Conservation (phyloP, 2,888 invertebrate species). For the Biston stratarius region DNA sequence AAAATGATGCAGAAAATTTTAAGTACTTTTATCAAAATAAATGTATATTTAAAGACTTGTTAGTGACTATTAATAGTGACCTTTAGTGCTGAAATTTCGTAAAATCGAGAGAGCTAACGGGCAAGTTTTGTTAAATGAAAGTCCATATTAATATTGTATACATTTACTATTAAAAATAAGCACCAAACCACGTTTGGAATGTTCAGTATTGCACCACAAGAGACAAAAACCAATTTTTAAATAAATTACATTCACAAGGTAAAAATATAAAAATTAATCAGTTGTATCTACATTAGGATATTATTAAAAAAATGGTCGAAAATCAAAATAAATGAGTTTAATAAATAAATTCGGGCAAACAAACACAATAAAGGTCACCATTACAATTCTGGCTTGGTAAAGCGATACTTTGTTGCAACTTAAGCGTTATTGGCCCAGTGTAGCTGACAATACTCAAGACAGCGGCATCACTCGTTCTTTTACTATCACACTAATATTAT, state of each 20-base stretch:
- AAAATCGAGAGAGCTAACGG: constrained; percentile 63
- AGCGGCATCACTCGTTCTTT: no score
- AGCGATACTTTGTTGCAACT: neutral
- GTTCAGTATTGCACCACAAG: constrained; percentile 83
- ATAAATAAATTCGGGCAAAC: constrained; percentile 72
- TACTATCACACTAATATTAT: no score
- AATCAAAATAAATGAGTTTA: constrained; percentile 42
- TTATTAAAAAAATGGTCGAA: constrained; percentile 28
- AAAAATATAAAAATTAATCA: constrained; percentile 26
- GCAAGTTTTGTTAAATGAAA: constrained; percentile 75
- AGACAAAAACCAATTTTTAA: constrained; percentile 71
- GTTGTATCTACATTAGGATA: constrained; percentile 12
- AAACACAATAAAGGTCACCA: constrained; percentile 82
- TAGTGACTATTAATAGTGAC: constrained; percentile 72
- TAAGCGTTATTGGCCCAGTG: constrained; percentile 13
- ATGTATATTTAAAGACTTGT: neutral
- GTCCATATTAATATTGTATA: constrained; percentile 71
- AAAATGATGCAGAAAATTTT: constrained; percentile 42
- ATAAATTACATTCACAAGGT: constrained; percentile 58
- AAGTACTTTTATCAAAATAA: constrained; percentile 50
- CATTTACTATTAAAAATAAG: constrained; percentile 80
- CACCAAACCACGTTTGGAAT: constrained; percentile 86
- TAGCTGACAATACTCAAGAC: neutral
- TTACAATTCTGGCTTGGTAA: constrained; percentile 58
- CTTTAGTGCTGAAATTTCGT: constrained; percentile 63